Evolutionary conservation across 2,797 vertebrate genomes (phyloP).

Genomic region (Chrysocyon brachyurus): DNA sequence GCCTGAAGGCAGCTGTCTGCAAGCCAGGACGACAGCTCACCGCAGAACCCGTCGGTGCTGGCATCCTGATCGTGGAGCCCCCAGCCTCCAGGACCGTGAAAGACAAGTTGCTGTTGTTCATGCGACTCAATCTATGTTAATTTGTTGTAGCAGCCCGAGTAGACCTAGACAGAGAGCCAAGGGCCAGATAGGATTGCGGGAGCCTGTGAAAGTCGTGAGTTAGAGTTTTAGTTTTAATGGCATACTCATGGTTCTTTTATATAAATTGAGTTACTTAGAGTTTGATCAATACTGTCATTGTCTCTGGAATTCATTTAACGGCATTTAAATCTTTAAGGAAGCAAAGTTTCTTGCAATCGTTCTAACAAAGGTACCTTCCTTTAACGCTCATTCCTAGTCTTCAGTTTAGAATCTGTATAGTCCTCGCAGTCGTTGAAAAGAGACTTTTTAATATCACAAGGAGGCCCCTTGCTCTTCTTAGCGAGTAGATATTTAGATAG

Average conservation of each 20-base stretch:
- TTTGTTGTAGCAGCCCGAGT: background rate
- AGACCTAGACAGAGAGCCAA: background rate
- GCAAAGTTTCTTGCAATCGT: background rate
- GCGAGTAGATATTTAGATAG: background rate
- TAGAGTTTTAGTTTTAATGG: slow-evolving; percentile 47
- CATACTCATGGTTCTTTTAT: background rate
- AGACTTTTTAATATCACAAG: background rate
- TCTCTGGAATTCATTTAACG: background rate
- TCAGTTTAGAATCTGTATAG: background rate
- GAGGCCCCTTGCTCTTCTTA: background rate
- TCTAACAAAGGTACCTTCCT: background rate
- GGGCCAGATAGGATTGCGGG: too few species aligned
- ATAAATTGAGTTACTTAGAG: background rate
- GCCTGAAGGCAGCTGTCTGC: background rate
- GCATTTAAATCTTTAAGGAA: background rate
- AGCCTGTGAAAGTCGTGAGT: background rate
- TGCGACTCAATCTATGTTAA: background rate
- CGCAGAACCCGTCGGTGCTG: background rate
- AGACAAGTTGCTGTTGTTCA: background rate
- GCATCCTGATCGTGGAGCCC: background rate
- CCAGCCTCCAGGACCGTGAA: background rate
- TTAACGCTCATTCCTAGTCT: background rate
- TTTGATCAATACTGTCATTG: background rate
- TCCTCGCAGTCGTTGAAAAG: background rate
- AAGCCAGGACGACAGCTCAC: background rate